Conservation (phyloP, 37 sponge, comb jelly and placozoan species). For the Halisarca cf. caerulea region DNA sequence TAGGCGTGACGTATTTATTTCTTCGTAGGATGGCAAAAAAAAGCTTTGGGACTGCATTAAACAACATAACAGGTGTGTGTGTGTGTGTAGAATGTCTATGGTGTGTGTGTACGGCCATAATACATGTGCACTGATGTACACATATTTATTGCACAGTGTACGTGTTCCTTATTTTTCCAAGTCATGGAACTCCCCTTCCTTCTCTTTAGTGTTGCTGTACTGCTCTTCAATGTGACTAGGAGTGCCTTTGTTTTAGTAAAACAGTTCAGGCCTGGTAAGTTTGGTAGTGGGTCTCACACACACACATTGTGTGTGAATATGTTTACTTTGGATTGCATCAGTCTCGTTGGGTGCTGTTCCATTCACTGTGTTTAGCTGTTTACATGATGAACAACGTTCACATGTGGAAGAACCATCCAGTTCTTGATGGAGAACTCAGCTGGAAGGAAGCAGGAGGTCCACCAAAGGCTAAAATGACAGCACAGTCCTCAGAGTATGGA, state of each 20-base stretch:
- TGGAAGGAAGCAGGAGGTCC: constrained; percentile 28
- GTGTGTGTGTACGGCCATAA: no score
- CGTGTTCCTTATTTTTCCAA: constrained; percentile 9
- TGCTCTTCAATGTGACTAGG: constrained; percentile 81
- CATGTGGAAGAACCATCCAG: constrained; percentile 44
- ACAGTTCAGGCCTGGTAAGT: constrained; percentile 95
- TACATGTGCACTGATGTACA: no score
- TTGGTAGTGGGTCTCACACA: no score
- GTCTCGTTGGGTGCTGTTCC: background rate
- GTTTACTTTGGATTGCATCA: background rate
- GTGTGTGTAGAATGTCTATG: no score
- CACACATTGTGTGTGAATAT: no score
- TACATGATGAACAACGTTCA: constrained; percentile 57
- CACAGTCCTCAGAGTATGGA: constrained; percentile 18
- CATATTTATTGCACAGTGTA: no score
- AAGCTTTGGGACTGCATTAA: constrained; percentile 87
- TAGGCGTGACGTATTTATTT: background rate
- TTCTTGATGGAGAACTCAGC: constrained; percentile 48
- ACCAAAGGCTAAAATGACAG: background rate
- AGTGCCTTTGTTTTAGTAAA: constrained; percentile 75
- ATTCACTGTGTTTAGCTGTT: constrained; percentile 53
- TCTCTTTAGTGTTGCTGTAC: constrained; percentile 71
- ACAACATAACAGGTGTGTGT: constrained; percentile 81
- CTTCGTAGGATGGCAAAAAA: constrained; percentile 61
- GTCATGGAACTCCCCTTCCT: background rate